These are phyloP conservation scores for Platysternon megacephalum DNA, from an alignment of 2,113 vertebrate genomes.

Conservation along the genomic window DNA sequence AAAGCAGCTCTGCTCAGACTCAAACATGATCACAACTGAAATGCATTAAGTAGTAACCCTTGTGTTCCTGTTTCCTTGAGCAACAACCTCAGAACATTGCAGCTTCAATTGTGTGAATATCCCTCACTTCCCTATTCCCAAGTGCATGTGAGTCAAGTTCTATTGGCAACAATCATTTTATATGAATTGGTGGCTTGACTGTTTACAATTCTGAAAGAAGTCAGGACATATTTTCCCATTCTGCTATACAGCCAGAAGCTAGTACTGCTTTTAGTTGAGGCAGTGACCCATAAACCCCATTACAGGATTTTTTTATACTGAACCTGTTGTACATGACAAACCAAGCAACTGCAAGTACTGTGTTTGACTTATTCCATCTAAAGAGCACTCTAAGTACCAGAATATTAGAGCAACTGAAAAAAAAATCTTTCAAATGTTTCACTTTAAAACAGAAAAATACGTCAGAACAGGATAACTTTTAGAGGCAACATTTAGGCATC, in stretches of 20 bases:
- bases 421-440: not conserved
- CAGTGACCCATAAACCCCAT: not conserved
- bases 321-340: not conserved
- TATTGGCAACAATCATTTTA: not conserved
- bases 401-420: not conserved
- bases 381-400: not conserved
- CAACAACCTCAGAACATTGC: not conserved
- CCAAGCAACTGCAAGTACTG: not conserved
- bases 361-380: conserved; percentile 7
- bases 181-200: not conserved
- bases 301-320: conserved; percentile 35
- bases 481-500: not conserved
- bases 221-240: not conserved
- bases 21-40: not conserved
- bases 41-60: not conserved
- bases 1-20: conserved; percentile 46
- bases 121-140: not conserved
- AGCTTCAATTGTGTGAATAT: not conserved
- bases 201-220: not conserved
- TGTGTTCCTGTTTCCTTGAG: not conserved
- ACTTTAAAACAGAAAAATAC: not conserved
- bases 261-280: conserved; percentile 14
- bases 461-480: not conserved
- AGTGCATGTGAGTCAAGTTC: not conserved
- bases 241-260: not conserved